phyloP scores from a whole-genome alignment of 2,113 vertebrate genomes.

The Fulmarus glacialis region DNA sequence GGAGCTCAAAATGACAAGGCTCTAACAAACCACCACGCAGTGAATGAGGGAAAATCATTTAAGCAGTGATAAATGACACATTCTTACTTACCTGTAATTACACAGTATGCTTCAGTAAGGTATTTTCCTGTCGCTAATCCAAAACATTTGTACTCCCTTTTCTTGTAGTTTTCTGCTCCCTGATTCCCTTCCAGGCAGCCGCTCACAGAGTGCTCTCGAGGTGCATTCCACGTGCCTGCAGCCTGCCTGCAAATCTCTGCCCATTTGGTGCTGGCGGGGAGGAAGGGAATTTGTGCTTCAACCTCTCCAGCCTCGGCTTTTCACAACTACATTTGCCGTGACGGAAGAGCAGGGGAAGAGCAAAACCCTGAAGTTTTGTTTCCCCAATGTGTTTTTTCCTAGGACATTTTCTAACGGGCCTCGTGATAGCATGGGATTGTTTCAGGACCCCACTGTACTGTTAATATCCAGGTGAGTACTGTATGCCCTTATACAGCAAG shows the following conservation, averaged over 20 bases:
- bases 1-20: not conserved
- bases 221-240: not conserved
- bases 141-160: not conserved
- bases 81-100: conserved; percentile 19
- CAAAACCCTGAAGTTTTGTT: not conserved
- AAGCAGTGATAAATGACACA: conserved; percentile 13
- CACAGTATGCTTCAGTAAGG: not conserved
- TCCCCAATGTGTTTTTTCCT: not conserved
- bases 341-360: not conserved
- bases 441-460: not conserved
- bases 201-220: not conserved
- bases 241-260: not conserved
- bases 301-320: not conserved
- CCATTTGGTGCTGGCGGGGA: not conserved
- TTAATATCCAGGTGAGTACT: not conserved
- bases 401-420: not conserved
- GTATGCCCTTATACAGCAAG: not conserved
- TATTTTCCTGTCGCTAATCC: not conserved
- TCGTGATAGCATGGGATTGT: not conserved
- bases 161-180: not conserved
- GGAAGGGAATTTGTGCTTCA: not conserved
- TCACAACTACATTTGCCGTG: not conserved
- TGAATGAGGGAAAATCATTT: not conserved
- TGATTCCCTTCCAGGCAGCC: not conserved
- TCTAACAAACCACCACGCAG: not conserved